Evolutionary conservation across 2,888 invertebrate genomes (phyloP).

Genomic region (Athalia circularis): DNA sequence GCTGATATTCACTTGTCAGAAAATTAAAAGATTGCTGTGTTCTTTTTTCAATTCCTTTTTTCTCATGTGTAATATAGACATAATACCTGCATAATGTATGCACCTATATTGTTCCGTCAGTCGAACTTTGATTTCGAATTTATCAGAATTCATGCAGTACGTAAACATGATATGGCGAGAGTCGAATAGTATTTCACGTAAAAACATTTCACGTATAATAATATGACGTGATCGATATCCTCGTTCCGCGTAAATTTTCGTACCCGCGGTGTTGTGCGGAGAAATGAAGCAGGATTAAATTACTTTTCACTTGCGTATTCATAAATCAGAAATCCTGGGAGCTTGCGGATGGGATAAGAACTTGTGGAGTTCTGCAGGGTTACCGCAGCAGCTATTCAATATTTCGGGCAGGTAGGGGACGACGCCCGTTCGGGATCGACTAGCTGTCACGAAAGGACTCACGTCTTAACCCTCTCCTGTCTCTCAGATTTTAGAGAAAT

Average conservation of each 20-base stretch:
- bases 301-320: constrained; percentile 34
- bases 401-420: constrained; percentile 36
- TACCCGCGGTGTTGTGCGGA: neutral
- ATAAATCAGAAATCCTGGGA: constrained; percentile 30
- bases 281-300: constrained; percentile 5
- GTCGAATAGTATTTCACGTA: no score
- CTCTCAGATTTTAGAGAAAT: constrained; percentile 43
- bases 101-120: no score
- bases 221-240: no score
- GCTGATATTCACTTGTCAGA: constrained; percentile 2
- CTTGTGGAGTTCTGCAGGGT: constrained; percentile 10
- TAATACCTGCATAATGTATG: neutral
- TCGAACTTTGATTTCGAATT: no score
- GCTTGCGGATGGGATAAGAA: constrained; percentile 21
- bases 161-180: no score
- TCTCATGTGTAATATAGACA: neutral
- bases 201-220: no score
- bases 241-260: neutral
- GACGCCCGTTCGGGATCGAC: constrained; percentile 24
- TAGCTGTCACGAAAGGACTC: constrained; percentile 39
- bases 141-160: no score
- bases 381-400: constrained; percentile 32
- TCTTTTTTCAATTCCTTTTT: neutral
- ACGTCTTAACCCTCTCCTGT: constrained; percentile 40
- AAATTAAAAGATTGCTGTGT: neutral